These are phyloP conservation scores for Coelopa pilipes DNA, from an alignment of 2,888 invertebrate species.

Conservation along the genomic window DNA sequence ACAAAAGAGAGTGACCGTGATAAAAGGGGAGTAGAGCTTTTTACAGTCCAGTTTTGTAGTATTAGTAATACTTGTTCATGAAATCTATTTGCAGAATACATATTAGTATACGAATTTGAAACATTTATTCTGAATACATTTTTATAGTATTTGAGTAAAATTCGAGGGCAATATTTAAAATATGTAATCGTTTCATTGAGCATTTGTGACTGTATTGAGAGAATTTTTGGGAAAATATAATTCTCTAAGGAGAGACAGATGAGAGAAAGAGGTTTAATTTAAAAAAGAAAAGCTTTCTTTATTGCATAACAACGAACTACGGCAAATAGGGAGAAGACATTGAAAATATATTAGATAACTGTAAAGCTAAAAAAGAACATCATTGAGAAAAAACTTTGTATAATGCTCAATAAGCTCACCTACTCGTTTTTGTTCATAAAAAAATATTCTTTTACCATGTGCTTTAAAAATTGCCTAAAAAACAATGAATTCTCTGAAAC, in stretches of 20 bases:
- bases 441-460: too few relatives aligned
- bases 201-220: background rate
- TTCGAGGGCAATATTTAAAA: too few relatives aligned
- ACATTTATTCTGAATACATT: background rate
- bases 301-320: slow-evolving; percentile 22
- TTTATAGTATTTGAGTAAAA: too few relatives aligned
- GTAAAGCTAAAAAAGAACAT: slow-evolving; percentile 4
- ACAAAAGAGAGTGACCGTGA: background rate
- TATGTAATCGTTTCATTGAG: background rate
- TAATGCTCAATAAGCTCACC: too few relatives aligned
- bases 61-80: too few relatives aligned
- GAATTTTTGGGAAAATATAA: background rate
- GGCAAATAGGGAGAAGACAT: background rate
- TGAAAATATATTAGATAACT: slow-evolving; percentile 34
- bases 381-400: background rate
- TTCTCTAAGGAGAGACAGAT: background rate
- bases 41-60: too few relatives aligned
- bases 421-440: too few relatives aligned
- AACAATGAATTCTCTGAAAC: too few relatives aligned
- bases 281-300: slow-evolving; percentile 16
- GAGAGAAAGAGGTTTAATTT: background rate
- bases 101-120: slow-evolving; percentile 3
- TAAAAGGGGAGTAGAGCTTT: background rate
- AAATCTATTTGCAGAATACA: background rate
- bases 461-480: too few relatives aligned